Evolutionary conservation across 2,113 vertebrate species (phyloP).

Genomic region (Petroica traversi): DNA sequence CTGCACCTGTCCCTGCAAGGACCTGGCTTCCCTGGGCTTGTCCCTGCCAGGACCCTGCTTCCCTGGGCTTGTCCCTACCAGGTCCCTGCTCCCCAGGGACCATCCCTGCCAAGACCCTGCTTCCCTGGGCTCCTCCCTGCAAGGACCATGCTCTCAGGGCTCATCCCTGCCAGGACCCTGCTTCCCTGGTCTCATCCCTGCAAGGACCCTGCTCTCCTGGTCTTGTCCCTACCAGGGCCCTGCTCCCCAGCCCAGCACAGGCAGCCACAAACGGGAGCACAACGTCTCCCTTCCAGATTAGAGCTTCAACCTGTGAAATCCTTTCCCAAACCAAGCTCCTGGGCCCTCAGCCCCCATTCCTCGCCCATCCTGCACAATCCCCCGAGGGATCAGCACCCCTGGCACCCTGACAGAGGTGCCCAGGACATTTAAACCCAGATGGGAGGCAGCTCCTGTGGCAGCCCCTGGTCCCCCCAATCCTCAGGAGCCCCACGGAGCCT

Average conservation of each 20-base stretch:
- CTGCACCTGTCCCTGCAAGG: background rate
- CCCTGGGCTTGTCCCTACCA: background rate
- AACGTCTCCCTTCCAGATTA: rapidly evolving
- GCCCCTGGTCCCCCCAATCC: background rate
- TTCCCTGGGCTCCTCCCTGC: rapidly evolving
- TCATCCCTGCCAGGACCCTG: background rate
- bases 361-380: background rate
- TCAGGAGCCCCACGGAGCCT: background rate
- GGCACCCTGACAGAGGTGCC: background rate
- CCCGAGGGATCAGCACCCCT: background rate
- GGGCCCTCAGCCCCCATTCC: background rate
- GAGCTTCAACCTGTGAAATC: rapidly evolving
- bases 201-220: background rate
- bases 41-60: rapidly evolving
- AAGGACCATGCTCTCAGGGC: background rate
- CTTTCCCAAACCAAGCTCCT: background rate
- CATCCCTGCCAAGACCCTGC: background rate
- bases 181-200: background rate
- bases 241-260: rapidly evolving
- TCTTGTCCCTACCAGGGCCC: rapidly evolving
- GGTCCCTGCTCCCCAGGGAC: rapidly evolving
- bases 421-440: rapidly evolving
- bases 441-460: background rate
- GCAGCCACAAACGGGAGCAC: rapidly evolving
- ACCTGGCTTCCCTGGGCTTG: background rate